Evolutionary conservation across 2,888 invertebrate species (phyloP), one percentile per base, ranked within the genome.

Genomic region (Chrysolina haemoptera): DNA sequence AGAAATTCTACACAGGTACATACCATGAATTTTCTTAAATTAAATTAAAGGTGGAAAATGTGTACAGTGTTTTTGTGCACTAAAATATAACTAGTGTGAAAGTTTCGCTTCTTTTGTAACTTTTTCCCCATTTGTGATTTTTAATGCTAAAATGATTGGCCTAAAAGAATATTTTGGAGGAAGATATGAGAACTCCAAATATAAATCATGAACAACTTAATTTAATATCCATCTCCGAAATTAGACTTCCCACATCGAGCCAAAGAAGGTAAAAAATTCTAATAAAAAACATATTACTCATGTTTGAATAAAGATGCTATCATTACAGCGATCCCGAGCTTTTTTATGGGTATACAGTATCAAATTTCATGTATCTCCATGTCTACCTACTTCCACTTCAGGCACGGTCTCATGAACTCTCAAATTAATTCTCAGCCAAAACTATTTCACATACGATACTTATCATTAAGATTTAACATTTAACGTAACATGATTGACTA

Each of bases 231-330:
- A 41, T 55, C 53, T 67, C 40, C 40, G 14, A 53, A 67, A 67
- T 67, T 55, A 67, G 67, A 67, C 67, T 67, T 67, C 67, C 67
- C 67, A 67, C 67, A 67, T 67, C 67, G 67, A 53, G 41, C 53
- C 67, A 41, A 53, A 41, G 40, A 53, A 53, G 67, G 67, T 53
- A 67, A 53, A 67, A 66, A 50, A 66, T 8, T 20, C 22, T 66
- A 66, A 46, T 66, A 66, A 66, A 65, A 67, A 67, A 55, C 35
- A 55, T 41, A 67, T 67, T 67, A 67, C 67, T 27, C 67, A 40
- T 35, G 53, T 50, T 48, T 53, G 67, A 67, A 67, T 55, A 53
- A 67, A 55, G 67, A 53, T 67, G 53, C 67, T 67, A 67, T 67
- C 67, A 67, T 67, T 53, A 67, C 53, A 55, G 16, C 41, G 18